Conservation (phyloP, 1,140 invertebrate species). For the Lordiphosa stackelbergi region DNA sequence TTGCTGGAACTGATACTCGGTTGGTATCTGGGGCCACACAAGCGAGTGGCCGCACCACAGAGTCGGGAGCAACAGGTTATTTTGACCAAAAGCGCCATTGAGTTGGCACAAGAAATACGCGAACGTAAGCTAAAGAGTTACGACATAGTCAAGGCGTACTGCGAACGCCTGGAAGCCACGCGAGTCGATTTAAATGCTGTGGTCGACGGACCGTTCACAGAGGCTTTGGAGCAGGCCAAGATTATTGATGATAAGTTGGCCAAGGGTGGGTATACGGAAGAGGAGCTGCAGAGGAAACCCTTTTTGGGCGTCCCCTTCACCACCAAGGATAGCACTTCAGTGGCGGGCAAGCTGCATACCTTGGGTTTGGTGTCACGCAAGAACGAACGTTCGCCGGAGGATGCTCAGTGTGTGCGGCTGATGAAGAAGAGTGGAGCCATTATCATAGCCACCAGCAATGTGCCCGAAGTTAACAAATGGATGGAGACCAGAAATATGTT, state of each 20-base stretch:
- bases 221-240: conserved; percentile 86
- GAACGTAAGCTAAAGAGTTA: conserved; percentile 82
- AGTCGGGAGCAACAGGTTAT: conserved; percentile 78
- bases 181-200: conserved; percentile 89
- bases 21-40: conserved; percentile 55
- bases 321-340: conserved; percentile 80
- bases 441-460: conserved; percentile 93
- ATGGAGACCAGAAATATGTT: conserved; percentile 92
- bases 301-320: conserved; percentile 91
- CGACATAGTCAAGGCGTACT: conserved; percentile 85
- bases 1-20: conserved; percentile 61
- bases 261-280: conserved; percentile 78
- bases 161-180: conserved; percentile 87
- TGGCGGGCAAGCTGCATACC: conserved; percentile 82
- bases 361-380: conserved; percentile 81
- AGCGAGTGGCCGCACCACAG: conserved; percentile 78
- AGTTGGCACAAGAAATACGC: conserved; percentile 83
- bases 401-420: conserved; percentile 86
- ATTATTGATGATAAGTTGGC: conserved; percentile 84
- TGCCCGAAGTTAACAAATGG: conserved; percentile 89
- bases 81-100: conserved; percentile 81
- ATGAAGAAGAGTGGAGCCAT: conserved; percentile 91
- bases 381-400: conserved; percentile 80
- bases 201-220: conserved; percentile 86
- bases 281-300: conserved; percentile 82